A percentile compares a stretch with the other conserved stretches of the same genome.
These are phyloP conservation scores for Vidua chalybeata DNA, from an alignment of 2,113 vertebrate genomes.

Conservation along the genomic window DNA sequence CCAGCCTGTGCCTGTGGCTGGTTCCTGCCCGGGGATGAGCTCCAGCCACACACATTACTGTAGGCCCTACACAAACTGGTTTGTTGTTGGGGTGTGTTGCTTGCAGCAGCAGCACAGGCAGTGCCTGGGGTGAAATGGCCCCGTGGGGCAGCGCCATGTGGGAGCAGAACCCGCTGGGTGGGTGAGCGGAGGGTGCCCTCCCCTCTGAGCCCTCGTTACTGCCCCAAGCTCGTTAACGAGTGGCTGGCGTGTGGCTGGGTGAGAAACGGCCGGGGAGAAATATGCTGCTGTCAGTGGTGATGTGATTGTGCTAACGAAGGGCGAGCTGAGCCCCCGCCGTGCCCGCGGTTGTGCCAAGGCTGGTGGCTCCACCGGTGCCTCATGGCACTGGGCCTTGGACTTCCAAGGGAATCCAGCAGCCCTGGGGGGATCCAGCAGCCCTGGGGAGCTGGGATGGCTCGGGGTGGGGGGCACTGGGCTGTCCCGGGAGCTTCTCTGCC, in stretches of 20 bases:
- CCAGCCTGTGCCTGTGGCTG: background rate
- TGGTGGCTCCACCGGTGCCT: background rate
- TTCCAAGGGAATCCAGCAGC: background rate
- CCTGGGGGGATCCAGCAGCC: background rate
- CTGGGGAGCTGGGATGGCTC: background rate
- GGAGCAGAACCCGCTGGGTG: background rate
- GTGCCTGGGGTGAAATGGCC: background rate
- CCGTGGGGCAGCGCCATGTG: background rate
- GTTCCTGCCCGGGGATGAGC: background rate
- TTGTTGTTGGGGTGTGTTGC: accelerated
- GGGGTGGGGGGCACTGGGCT: background rate
- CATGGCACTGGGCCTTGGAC: background rate
- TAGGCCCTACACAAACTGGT: background rate
- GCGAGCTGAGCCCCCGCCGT: background rate
- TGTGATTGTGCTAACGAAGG: conserved; percentile 77
- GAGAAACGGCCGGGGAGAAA: conserved; percentile 67
- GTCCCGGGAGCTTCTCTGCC: background rate
- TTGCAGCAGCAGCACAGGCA: background rate
- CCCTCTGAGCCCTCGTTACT: conserved; percentile 4
- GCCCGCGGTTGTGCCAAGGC: background rate
- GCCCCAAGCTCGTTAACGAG: conserved; percentile 61
- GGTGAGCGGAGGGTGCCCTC: background rate
- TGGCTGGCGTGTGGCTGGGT: conserved; percentile 50
- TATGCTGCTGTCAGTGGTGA: conserved; percentile 72
- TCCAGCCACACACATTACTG: accelerated